Evolutionary conservation across 1,140 invertebrate genomes (phyloP).

Genomic region (Elymnias hypermnestra): DNA sequence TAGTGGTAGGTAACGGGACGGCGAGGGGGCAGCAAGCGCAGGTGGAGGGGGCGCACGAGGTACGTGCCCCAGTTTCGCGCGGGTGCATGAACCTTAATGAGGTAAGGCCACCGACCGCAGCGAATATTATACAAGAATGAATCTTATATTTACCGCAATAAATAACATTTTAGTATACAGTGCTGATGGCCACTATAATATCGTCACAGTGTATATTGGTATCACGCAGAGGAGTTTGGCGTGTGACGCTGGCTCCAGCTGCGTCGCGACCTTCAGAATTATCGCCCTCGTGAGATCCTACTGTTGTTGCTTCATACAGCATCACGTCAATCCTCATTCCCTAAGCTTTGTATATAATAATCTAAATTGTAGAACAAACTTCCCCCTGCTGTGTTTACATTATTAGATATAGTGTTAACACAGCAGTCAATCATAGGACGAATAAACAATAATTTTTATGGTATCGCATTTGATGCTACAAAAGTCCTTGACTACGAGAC

Average conservation of each 20-base stretch:
- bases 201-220: slow-evolving; percentile 67
- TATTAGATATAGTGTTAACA: too few species aligned
- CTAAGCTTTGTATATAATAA: too few species aligned
- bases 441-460: too few species aligned
- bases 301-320: slow-evolving; percentile 25
- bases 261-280: slow-evolving; percentile 64
- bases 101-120: slow-evolving; percentile 72
- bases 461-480: too few species aligned
- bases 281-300: slow-evolving; percentile 49
- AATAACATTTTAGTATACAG: slow-evolving; percentile 29
- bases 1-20: slow-evolving; percentile 63
- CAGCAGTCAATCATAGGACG: too few species aligned
- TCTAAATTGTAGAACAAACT: too few species aligned
- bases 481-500: too few species aligned
- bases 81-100: slow-evolving; percentile 73
- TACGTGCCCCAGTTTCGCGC: slow-evolving; percentile 71
- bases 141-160: slow-evolving; percentile 31
- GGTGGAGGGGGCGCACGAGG: slow-evolving; percentile 56
- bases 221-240: slow-evolving; percentile 55
- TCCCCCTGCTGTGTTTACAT: too few species aligned
- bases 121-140: slow-evolving; percentile 31
- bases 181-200: slow-evolving; percentile 34
- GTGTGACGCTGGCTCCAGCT: slow-evolving; percentile 65
- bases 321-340: neutral
- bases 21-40: slow-evolving; percentile 36